Evolutionary conservation across 2,888 invertebrate genomes (phyloP), one percentile per base, ranked within the genome.

Genomic region (Fragum fragum): DNA sequence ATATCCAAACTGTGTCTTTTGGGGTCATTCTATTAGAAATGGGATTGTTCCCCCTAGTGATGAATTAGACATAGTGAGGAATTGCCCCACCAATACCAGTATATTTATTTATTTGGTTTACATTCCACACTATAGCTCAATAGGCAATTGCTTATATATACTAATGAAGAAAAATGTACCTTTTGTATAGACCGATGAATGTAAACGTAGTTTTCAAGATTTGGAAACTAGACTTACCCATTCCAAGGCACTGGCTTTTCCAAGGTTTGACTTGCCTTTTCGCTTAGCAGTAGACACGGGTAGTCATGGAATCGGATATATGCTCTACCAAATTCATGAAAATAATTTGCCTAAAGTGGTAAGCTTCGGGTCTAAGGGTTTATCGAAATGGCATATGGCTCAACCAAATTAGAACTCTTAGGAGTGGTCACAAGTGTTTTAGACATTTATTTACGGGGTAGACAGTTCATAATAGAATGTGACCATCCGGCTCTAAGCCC

Each of bases 21-120:
- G 9, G 57, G 57, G 57, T 57, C 23, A 57, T 57, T 21, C 6
- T 7, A 57, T 57, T 23, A 26, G 26, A 26, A 23, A 57, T 26
- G 84, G 82, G 16, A 77, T 82, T 16, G 23, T 42, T 23, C 83
- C 85, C 18, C 85, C 85, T 16, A 23, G 23, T 14, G 55, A 73
- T 32, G 75, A 70, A 16, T 23, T 83, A 7, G 70, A 81, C 1
- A 7, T 69, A 14, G 66, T 86, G 9, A 47, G 36, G 14, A 36
- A 81, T 9, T 83, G 75, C 47, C 75, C 74, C n/a, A 52, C 39
- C 26, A 80, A 84, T 18, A 80, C 52, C 18, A 76, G 66, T 36
- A 32, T 26, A 28, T 11, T 32, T 85, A 26, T 85, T 87, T 52
- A 86, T 86, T 55, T 87, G 85, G 87, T 85, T 87, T 87, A 70